Evolutionary conservation across 92 coral and sea anemone species (phyloP), one percentile per base, ranked within the genome.

Genomic region (Chrysogorgia sp.): DNA sequence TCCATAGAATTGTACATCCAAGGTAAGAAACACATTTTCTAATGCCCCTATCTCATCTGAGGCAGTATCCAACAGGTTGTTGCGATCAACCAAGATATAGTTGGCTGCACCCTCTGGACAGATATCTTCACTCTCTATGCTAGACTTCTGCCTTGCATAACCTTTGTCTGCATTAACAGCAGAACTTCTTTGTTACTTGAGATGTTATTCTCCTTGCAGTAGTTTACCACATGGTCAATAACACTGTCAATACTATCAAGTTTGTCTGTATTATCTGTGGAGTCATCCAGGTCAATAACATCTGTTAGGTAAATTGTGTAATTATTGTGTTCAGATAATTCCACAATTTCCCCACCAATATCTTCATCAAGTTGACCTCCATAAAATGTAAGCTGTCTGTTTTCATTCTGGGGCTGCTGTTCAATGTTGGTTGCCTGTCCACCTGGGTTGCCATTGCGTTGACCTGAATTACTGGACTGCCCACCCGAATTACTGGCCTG

Each of bases 1-100:
- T 34, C 40, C 40, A 25, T 67, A 67, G 24, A 67, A 67, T 26
- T 67, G 75, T n/a, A 67, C 75, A 13, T 67, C 56, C 14, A 67
- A 29, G 37, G 75, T 67, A 40, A 40, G 22, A 10, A 40, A 28
- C 12, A 34, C 14, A 28, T 67, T 67, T 67, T 67, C 57, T 0
- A 67, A 19, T 22, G 14, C 25, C 3, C 32, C 32, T 32, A 67
- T 40, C 24, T 67, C 75, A 37, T 67, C 75, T 6, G 40, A 67
- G 3, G 75, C 58, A n/a, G 75, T 67, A 17, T 20, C 9, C 20
- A 67, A 20, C 29, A 67, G 40, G 40, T 67, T 67, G 30, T 67
- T 43, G 0, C 75, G 75, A 45, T 67, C 75, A 40, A 67, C 56
- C 55, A 67, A n/a, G n/a, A 67, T 40, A 28, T 15, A 67, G 34